A percentile compares a stretch with the other conserved stretches of the same genome.
Evolutionary conservation across 2,888 invertebrate genomes (phyloP).

Genomic region (Drosophila meridionalis): DNA sequence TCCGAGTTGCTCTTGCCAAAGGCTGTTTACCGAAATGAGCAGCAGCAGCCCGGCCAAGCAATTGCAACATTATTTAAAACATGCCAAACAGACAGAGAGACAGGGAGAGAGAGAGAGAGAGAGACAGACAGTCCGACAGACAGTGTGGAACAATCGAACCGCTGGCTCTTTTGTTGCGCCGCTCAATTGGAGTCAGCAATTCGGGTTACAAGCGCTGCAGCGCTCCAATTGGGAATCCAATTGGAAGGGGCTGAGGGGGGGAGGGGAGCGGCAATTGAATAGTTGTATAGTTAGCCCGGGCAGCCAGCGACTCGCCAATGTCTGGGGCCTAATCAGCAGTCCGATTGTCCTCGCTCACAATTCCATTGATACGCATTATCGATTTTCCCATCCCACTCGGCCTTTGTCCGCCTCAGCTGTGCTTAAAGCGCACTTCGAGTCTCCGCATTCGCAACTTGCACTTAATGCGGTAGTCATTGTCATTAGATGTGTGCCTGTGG

Average conservation of each 20-base stretch:
- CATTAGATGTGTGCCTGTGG: no score
- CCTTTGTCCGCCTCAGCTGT: neutral
- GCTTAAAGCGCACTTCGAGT: slow-evolving; percentile 1
- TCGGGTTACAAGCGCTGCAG: slow-evolving; percentile 24
- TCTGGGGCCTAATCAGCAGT: slow-evolving; percentile 37
- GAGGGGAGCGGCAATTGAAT: slow-evolving; percentile 7
- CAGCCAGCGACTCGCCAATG: neutral
- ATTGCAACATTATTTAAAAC: slow-evolving; percentile 42
- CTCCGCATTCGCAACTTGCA: slow-evolving; percentile 1
- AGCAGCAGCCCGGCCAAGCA: slow-evolving; percentile 20
- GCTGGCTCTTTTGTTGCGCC: slow-evolving; percentile 43
- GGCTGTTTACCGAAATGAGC: slow-evolving; percentile 71
- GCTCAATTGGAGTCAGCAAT: slow-evolving; percentile 57
- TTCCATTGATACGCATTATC: slow-evolving; percentile 33
- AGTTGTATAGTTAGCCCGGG: slow-evolving; percentile 3
- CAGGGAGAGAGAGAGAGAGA: neutral
- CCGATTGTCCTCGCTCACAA: slow-evolving; percentile 18
- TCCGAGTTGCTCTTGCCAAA: slow-evolving; percentile 49
- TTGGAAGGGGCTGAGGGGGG: neutral
- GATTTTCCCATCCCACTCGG: slow-evolving; percentile 23
- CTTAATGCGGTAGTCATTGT: neutral
- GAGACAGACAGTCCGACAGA: neutral
- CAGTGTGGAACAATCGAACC: slow-evolving; percentile 37
- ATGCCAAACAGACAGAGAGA: slow-evolving; percentile 3
- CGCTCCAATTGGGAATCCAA: slow-evolving; percentile 2